Evolutionary conservation across 2,888 invertebrate species (phyloP), one percentile per base, ranked within the genome.

Genomic region (Drosophila mercatorum): DNA sequence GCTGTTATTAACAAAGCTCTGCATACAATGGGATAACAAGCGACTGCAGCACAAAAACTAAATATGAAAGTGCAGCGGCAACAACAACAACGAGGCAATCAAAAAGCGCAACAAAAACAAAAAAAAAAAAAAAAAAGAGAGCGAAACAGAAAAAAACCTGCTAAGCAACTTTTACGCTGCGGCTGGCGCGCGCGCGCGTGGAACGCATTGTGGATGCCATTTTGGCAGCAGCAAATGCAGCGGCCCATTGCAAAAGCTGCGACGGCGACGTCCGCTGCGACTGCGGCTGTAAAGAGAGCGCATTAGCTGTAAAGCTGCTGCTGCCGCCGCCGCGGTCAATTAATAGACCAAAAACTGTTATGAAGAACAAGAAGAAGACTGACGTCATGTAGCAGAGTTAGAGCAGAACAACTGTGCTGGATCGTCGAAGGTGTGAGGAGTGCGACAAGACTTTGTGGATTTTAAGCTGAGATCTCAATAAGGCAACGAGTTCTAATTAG

Each of bases 51-150:
- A 73, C 28, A 73, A 63, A 51, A 64, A 67, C 46, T 72, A 78
- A 83, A 89, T 89, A 84, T 84, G 84, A 89, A 84, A 84, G 84
- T 84, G 84, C 89, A 84, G 36, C 73, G 68, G 40, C 52, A 70
- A 56, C 67, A 65, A 7, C 60, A 41, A 17, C n/a, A 44, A 26
- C 28, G 14, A 41, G 46, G 11, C 55, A 64, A 40, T 47, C 38
- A 52, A 69, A 68, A 69, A 68, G 46, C 40, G 67, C 68, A 67
- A 55, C 46, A 62, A 49, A 43, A 17, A 56, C 75, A 78, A 49
- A 57, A 57, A 34, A 17, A 0, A 17, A 17, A 17, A 17, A 55
- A 47, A 40, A 62, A 44, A 38, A 41, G 44, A 46, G 53, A 38
- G 31, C 40, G 43, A 59, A 64, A 59, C 31, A 51, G 28, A 28